Evolutionary conservation across 2,888 invertebrate species (phyloP), one percentile per base, ranked within the genome.

Genomic region (Phengaris arion): DNA sequence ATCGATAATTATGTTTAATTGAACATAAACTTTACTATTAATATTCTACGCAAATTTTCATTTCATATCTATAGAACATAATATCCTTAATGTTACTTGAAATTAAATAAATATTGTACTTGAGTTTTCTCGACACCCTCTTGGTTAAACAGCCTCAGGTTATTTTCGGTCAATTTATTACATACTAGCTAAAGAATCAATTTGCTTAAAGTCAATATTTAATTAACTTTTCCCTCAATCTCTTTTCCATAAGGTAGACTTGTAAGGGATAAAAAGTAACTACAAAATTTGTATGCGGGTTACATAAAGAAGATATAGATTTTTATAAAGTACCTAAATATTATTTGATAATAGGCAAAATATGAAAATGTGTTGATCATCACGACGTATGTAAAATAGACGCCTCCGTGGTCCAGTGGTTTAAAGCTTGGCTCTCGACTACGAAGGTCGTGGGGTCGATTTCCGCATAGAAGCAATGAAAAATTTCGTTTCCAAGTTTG

Each of bases 141-240:
- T 64, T 64, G 46, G 69, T 51, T 51, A 15, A 69, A 69, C 9
- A 22, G 51, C 52, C 70, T 70, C n/a, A 22, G 22, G 70, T 52
- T 51, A 70, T 12, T 3, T 51, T 70, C 22, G 22, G 51, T 46
- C 46, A n/a, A 46, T 70, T 70, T 52, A 10, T 35, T 52, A n/a
- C 10, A 51, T 68, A 68, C 46, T 68, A 70, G 69, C 48, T 48
- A 1, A 52, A 10, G 70, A 22, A 12, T 70, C 52, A 70, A 52
- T 70, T 70, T 70, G 6, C 46, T 68, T 35, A 51, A 15, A 12
- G 35, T 83, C 84, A 85, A 83, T 59, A 59, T 59, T 59, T 59
- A 22, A 59, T 59, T 10, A 59, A 59, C 59, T 9, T 52, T 52
- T 52, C 10, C 12, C 10, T 9, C 22, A 4, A 35, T 59, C 4